Conservation (phyloP, 2,888 invertebrate genomes). For the Lathronympha strigana region DNA sequence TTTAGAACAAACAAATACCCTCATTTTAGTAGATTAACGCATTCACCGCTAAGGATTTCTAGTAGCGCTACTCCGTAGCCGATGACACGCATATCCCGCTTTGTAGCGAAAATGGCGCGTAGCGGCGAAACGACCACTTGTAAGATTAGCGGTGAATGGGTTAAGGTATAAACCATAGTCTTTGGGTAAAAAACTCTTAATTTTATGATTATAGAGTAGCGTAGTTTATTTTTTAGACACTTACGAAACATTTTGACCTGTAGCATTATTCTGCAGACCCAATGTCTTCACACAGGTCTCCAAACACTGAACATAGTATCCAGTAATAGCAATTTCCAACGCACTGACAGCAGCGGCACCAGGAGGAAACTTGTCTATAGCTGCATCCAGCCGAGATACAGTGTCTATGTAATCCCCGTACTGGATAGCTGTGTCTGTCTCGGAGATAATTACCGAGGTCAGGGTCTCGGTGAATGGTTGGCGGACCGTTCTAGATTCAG, state of each 20-base stretch:
- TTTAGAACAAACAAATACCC: no score
- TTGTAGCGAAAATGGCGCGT: no score
- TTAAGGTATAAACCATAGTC: no score
- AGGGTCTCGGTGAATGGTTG: conserved; percentile 57
- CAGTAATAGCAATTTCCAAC: conserved; percentile 52
- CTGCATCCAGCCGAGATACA: conserved; percentile 58
- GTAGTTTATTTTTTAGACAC: no score
- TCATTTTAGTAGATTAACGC: no score
- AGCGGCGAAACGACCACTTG: no score
- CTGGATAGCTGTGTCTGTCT: conserved; percentile 41
- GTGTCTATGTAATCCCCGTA: conserved; percentile 51
- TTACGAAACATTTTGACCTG: neutral
- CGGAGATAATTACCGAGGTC: conserved; percentile 50
- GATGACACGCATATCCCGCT: no score
- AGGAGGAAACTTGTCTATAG: conserved; percentile 69
- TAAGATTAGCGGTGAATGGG: no score
- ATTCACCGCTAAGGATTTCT: no score
- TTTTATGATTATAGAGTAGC: no score
- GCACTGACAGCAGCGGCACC: conserved; percentile 59
- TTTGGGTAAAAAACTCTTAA: no score
- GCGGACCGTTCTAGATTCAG: conserved; percentile 57
- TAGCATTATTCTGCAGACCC: conserved; percentile 31
- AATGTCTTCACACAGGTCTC: conserved; percentile 54
- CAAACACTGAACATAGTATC: conserved; percentile 57
- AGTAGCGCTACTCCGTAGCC: no score